Base-by-base conservation (phyloP, 2,797 vertebrate genomes). In the Falco novaeseelandiae region DNA sequence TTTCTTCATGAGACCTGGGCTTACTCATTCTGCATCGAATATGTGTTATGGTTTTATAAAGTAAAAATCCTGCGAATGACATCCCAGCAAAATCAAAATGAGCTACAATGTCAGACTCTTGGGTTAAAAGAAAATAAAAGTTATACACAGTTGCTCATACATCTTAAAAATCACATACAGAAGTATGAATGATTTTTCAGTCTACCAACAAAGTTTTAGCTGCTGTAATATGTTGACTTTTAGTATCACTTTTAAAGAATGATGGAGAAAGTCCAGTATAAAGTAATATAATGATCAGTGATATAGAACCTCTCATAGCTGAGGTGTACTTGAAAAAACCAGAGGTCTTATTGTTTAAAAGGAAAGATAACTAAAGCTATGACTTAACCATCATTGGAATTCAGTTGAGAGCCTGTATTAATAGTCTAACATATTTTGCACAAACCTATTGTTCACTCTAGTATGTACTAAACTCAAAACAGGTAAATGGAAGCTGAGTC, bases 401-500 rank as follows among this genome's bases (percentile, higher is more conserved):
- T 74, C 36, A 23, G 8, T 21, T 55, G 29, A 89, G 3, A 67
- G 23, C 5, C 10, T 86, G 9, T 8, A 62, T 62, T 79, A 86
- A 59, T 62, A 70, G 27, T 59, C 19, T 46, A 65, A 87, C 1
- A 42, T 66, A 57, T 69, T 79, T 92, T 87, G 18, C 21, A 76
- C 12, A 73, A 63, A 69, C 6, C 12, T 57, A 32, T 15, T 72
- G 3, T 14, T 23, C 6, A 36, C 6, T 32, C 19, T 32, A 57
- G 1, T 6, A 7, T 19, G 3, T 42, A 32, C 9, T 18, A 61
- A 90, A 72, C 32, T 21, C 23, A 44, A 67, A 82, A 42, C 7
- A 13, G 6, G 16, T 3, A 4, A 4, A 52, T 25, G 6, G 17
- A 81, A 67, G 4, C 25, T 61, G 58, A 4, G 9, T 1, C 1